Evolutionary conservation across 2,113 vertebrate species (phyloP), one percentile per base, ranked within the genome.

Genomic region (Scalopus aquaticus): DNA sequence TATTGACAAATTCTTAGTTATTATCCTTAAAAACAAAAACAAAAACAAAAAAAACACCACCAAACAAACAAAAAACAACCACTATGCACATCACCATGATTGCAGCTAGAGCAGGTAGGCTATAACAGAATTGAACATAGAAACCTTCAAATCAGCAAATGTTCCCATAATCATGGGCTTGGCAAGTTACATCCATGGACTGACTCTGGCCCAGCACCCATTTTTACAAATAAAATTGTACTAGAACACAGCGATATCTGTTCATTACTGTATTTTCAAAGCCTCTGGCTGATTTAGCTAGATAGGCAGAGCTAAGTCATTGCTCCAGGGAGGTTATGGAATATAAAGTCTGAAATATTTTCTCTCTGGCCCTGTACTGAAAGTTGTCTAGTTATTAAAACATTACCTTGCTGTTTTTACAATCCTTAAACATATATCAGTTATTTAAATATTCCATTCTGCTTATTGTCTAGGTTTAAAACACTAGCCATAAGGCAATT

Each of bases 1-100:
- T 86, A 95, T 80, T 94, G 95, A 80, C 70, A 95, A 67, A 90
- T 72, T 80, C 65, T 89, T 58, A 51, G 26, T 56, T n/a, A 17
- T 64, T 39, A 51, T 9, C 35, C 54, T 58, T 51, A 56, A 56
- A 56, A 56, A 56, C 20, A 56, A 56, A 56, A 54, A 54, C 19
- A 7, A 49, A 54, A 24, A 26, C 44, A 54, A 54, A 54, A 54
- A 5, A 56, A 56, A 22, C n/a, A n/a, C n/a, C n/a, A n/a, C n/a
- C n/a, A n/a, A n/a, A n/a, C n/a, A n/a, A n/a, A n/a, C n/a, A 56
- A 2, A 56, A 56, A 56, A 56, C 6, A 51, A 13, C 10, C 54
- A 64, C 32, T 65, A 30, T 78, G 54, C 15, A 56, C n/a, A 80
- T 90, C 15, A 95, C 30, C 39, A 9, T 51, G 30, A 69, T 15